Evolutionary conservation across 2,797 vertebrate genomes (phyloP).

Genomic region (Schizopygopsis pylzovi): DNA sequence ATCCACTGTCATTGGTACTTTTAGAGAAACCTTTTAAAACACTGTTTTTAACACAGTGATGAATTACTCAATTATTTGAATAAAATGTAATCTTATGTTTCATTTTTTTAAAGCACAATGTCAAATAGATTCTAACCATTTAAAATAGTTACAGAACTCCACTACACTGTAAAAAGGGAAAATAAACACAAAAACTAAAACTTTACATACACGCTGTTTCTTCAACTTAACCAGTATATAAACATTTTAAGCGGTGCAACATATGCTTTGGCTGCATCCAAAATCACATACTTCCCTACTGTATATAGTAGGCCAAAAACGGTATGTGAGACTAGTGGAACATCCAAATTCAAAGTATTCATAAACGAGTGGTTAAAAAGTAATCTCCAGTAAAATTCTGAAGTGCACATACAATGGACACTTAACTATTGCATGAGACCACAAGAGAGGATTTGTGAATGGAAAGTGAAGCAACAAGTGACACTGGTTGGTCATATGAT

Average conservation of each 20-base stretch:
- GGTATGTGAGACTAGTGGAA: background rate
- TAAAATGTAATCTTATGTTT: background rate
- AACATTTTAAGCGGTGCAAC: background rate
- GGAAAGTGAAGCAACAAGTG: background rate
- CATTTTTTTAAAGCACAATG: too few relatives aligned
- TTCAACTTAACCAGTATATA: background rate
- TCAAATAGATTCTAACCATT: background rate
- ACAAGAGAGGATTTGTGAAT: background rate
- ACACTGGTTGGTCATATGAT: background rate
- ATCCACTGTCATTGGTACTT: background rate
- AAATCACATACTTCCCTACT: background rate
- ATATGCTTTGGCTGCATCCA: background rate
- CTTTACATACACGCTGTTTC: background rate
- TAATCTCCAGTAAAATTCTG: background rate
- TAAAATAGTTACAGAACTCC: background rate
- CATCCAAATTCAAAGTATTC: background rate
- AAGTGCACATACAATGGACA: background rate
- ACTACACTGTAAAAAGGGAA: background rate
- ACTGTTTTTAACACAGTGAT: background rate
- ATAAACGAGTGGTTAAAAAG: background rate
- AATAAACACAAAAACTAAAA: background rate
- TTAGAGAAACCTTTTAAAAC: background rate
- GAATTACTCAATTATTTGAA: background rate
- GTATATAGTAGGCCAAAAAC: background rate
- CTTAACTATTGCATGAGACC: background rate